These are phyloP conservation scores for Ophioderma brevispina DNA, from an alignment of 35 echinoderm and acorn worm species.

Conservation along the genomic window DNA sequence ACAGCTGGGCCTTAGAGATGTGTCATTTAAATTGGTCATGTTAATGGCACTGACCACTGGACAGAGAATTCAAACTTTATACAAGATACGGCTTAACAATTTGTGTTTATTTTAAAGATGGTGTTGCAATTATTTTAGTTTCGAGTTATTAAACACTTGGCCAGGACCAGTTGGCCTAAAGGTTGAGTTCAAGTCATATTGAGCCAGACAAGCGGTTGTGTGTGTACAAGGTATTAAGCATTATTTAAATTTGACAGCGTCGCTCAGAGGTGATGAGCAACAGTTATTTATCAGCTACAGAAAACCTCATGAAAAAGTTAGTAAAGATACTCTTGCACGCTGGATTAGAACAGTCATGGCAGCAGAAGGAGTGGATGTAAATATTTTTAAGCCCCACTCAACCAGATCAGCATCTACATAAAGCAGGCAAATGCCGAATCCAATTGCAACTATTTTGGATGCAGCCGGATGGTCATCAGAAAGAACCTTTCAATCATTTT, in stretches of 20 bases:
- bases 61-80: constrained; percentile 41
- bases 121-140: constrained; percentile 22
- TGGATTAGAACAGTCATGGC: constrained; percentile 50
- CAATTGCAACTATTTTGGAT: background rate
- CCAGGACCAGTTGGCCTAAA: constrained; percentile 2
- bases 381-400: background rate
- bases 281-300: constrained; percentile 59
- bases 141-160: constrained; percentile 48
- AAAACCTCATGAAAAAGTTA: constrained; percentile 47
- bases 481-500: constrained; percentile 21
- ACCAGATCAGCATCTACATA: constrained; percentile 25
- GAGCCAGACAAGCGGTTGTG: constrained; percentile 61
- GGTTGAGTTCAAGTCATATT: constrained; percentile 17
- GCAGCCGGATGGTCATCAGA: constrained; percentile 30
- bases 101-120: background rate
- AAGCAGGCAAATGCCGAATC: constrained; percentile 20
- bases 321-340: constrained; percentile 34
- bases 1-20: constrained; percentile 21
- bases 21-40: constrained; percentile 52
- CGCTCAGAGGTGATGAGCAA: constrained; percentile 17
- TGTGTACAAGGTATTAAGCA: constrained; percentile 40
- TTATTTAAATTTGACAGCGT: constrained; percentile 52
- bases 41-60: constrained; percentile 44
- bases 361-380: constrained; percentile 41
- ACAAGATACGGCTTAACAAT: constrained; percentile 7